Evolutionary conservation across 2,113 vertebrate species (phyloP).

Genomic region (Muscicapa adusta): DNA sequence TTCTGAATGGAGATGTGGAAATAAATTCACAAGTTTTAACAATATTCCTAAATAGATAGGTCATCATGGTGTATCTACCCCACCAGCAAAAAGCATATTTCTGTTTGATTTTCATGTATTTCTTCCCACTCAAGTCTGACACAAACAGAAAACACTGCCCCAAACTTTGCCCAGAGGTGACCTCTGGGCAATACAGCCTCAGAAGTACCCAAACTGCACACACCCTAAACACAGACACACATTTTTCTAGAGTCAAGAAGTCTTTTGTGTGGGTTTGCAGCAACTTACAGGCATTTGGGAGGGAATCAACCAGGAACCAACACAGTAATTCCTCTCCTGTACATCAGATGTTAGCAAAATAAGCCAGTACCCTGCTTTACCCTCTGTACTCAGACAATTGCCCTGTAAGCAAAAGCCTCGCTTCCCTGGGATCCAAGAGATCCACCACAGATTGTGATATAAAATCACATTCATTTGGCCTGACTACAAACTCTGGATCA

Average conservation of each 20-base stretch:
- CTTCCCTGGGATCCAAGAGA: neutral
- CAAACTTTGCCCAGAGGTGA: conserved; percentile 9
- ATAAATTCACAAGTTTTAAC: neutral
- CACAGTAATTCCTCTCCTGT: neutral
- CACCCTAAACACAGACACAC: conserved; percentile 40
- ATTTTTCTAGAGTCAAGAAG: conserved; percentile 45
- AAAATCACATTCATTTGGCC: neutral
- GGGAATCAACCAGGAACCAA: conserved; percentile 13
- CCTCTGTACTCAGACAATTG: neutral
- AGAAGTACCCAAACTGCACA: conserved; percentile 41
- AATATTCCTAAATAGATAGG: neutral
- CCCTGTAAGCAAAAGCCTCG: neutral
- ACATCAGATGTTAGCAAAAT: neutral
- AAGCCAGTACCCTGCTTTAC: neutral
- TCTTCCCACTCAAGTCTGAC: conserved; percentile 39
- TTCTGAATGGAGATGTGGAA: neutral
- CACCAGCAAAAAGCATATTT: neutral
- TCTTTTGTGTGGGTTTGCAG: conserved; percentile 58
- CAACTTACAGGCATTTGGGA: conserved; percentile 12
- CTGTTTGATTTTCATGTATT: conserved; percentile 18
- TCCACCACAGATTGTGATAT: neutral
- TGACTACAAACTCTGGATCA: neutral
- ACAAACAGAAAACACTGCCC: conserved; percentile 36
- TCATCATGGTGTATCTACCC: neutral
- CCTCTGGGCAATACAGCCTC: conserved; percentile 1